Conservation (phyloP, 2,113 vertebrate genomes). For the Cebus imitator region DNA sequence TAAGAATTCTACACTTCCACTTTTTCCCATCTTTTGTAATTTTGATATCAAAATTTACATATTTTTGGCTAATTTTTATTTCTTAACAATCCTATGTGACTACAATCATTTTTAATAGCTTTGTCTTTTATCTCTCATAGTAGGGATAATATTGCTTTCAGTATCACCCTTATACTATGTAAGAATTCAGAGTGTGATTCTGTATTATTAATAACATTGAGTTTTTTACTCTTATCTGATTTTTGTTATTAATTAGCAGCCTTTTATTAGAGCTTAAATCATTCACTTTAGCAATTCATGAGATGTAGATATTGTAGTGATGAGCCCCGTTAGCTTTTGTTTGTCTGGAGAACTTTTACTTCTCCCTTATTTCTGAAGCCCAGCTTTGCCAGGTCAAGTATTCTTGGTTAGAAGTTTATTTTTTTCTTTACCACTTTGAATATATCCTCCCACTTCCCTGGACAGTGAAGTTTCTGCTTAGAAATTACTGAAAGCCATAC, state of each 20-base stretch:
- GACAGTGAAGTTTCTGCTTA: neutral
- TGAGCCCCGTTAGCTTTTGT: too few species aligned
- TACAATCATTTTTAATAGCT: too few species aligned
- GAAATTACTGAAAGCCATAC: neutral
- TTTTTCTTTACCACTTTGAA: neutral
- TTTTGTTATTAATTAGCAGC: neutral
- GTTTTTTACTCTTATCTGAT: neutral
- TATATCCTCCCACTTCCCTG: neutral
- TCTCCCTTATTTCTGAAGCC: neutral
- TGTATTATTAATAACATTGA: neutral
- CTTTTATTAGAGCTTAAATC: too few species aligned
- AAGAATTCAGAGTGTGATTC: neutral
- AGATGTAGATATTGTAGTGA: too few species aligned
- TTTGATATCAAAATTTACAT: too few species aligned
- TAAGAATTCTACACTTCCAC: too few species aligned
- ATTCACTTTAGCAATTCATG: too few species aligned
- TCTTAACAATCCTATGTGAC: too few species aligned
- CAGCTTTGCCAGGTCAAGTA: neutral
- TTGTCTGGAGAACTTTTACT: neutral
- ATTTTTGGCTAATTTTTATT: too few species aligned
- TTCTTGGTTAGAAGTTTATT: neutral
- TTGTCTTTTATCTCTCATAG: neutral
- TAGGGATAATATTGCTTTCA: neutral
- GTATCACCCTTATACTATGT: neutral
- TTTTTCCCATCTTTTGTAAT: too few species aligned